These are phyloP conservation scores for Caenorhabditis tropicalis DNA, from an alignment of 1,140 invertebrate species.

Conservation along the genomic window DNA sequence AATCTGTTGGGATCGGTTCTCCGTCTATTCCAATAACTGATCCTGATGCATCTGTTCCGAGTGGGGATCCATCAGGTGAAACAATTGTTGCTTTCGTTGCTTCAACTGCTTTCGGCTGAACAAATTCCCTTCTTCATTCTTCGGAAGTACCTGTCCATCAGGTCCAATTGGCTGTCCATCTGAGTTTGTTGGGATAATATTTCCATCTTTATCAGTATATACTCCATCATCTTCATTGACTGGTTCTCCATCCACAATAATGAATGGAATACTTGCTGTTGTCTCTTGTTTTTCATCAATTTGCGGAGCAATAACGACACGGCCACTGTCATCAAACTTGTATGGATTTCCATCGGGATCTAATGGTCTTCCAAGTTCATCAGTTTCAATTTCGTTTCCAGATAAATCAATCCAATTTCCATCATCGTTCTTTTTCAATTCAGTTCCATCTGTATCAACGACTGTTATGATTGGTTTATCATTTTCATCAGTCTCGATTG, in stretches of 20 bases:
- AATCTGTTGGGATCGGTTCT: constrained; percentile 50
- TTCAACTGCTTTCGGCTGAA: constrained; percentile 20
- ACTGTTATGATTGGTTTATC: constrained; percentile 55
- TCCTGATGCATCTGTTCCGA: constrained; percentile 32
- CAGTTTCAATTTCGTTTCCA: constrained; percentile 49
- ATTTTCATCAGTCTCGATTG: constrained; percentile 44
- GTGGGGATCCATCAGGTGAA: constrained; percentile 15
- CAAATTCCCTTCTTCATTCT: constrained; percentile 45
- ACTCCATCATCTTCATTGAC: constrained; percentile 44
- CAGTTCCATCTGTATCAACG: constrained; percentile 49
- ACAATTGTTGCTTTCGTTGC: background rate
- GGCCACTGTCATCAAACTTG: constrained; percentile 22
- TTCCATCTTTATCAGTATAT: background rate
- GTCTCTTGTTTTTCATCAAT: constrained; percentile 5
- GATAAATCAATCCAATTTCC: constrained; percentile 46
- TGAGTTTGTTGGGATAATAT: background rate
- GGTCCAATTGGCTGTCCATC: background rate
- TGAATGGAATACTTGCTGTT: constrained; percentile 26
- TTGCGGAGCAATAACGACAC: background rate
- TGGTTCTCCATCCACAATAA: constrained; percentile 48
- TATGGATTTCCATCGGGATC: constrained; percentile 49
- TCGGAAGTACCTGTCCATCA: constrained; percentile 31
- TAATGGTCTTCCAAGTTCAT: constrained; percentile 49
- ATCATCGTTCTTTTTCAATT: constrained; percentile 35
- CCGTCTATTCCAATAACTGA: constrained; percentile 38